Percentiles rank a stretch among this genome's conserved stretches.
These are phyloP conservation scores for Amiota mariae DNA, from an alignment of 2,888 invertebrate genomes.

Conservation along the genomic window DNA sequence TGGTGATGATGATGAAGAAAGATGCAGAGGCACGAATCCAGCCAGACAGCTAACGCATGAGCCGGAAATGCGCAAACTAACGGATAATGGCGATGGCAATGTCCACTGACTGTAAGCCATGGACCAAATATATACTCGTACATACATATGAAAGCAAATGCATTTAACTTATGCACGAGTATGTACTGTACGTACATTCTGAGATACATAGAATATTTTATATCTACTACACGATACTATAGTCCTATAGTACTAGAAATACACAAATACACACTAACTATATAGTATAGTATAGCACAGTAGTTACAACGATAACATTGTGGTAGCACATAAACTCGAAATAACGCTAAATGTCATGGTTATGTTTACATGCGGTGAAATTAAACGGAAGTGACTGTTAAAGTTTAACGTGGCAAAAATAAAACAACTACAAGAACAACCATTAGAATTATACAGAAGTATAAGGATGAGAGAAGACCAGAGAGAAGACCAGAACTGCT, in stretches of 20 bases:
- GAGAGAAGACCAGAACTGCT: conserved; percentile 8
- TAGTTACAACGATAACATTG: conserved; percentile 10
- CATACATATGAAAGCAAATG: neutral
- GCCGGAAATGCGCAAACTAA: conserved; percentile 66
- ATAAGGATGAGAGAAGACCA: no score
- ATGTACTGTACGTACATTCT: no score
- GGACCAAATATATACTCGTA: conserved; percentile 24
- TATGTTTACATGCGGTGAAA: conserved; percentile 69
- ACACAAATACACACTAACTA: neutral
- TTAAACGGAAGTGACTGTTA: conserved; percentile 60
- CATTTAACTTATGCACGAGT: neutral
- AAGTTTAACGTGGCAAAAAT: conserved; percentile 50
- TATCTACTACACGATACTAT: no score
- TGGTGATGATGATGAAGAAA: neutral
- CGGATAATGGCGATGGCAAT: conserved; percentile 56
- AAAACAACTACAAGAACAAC: conserved; percentile 31
- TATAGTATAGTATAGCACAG: neutral
- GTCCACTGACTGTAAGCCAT: conserved; percentile 28
- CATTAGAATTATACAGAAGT: neutral
- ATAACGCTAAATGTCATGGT: conserved; percentile 69
- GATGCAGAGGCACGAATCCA: neutral
- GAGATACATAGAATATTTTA: neutral
- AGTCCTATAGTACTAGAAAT: neutral
- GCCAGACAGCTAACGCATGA: conserved; percentile 49
- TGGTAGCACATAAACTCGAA: conserved; percentile 50